Conservation (phyloP, 2,888 invertebrate species). For the Rhagium mordax region DNA sequence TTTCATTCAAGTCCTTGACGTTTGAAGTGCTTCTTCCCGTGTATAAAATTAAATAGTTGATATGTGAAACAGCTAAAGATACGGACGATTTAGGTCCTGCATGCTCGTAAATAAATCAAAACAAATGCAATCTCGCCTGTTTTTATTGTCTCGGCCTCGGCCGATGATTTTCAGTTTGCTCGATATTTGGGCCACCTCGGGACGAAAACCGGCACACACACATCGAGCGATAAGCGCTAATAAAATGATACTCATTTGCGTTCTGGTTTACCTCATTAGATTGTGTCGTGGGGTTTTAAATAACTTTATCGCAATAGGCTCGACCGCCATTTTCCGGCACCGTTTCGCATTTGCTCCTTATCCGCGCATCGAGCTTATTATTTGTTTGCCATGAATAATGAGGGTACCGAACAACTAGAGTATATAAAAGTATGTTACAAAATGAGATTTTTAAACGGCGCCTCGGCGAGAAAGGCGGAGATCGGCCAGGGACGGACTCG, state of each 20-base stretch:
- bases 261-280: conserved; percentile 19
- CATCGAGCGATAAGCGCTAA: conserved; percentile 6
- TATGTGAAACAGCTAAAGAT: background rate
- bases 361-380: background rate
- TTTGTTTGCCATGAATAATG: background rate
- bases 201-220: conserved; percentile 3
- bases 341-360: background rate
- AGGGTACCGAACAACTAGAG: background rate
- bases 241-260: conserved; percentile 7
- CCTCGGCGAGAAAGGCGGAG: conserved; percentile 5
- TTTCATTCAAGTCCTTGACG: too few species aligned
- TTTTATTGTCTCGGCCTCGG: background rate
- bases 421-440: conserved; percentile 31
- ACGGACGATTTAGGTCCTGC: background rate
- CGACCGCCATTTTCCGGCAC: conserved; percentile 28
- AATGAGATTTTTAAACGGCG: conserved; percentile 20
- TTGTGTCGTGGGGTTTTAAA: conserved; percentile 10
- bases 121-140: background rate
- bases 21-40: too few species aligned
- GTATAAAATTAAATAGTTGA: background rate
- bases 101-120: background rate
- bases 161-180: background rate
- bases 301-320: conserved; percentile 7
- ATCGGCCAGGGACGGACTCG: background rate
- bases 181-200: conserved; percentile 4